Evolutionary conservation across 2,113 vertebrate species (phyloP), one percentile per base, ranked within the genome.

Genomic region (Edolisoma coerulescens): DNA sequence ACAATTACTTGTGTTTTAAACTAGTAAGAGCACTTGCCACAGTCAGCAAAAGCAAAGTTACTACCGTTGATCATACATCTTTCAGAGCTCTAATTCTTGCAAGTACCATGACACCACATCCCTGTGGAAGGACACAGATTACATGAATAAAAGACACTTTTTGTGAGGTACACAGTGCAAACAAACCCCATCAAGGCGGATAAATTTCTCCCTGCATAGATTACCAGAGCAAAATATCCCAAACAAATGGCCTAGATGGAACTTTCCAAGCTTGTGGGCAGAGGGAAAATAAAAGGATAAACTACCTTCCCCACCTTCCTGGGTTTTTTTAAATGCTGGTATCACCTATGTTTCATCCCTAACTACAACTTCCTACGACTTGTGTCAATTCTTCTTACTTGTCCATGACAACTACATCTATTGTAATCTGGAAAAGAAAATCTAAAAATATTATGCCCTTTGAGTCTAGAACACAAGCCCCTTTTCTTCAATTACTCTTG

Each of bases 11-110:
- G 24, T 45, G 32, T 73, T n/a, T 76, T 82, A 64, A 68, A 61
- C 9, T n/a, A 41, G 14, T 23, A 16, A 0, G 1, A 7, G 28
- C 17, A 49, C 11, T 63, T 77, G 17, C 53, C 49, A 65, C 14
- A 63, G 56, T 26, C 33, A 54, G 74, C 1, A 5, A 71, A 88
- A 59, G 37, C 32, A 56, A 35, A 84, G 47, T 52, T 54, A 44
- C 59, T 28, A 22, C 24, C 0, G 0, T 12, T 13, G 4, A 33
- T 23, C 15, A 4, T 5, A 22, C 3, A 7, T 33, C 39, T 17
- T 78, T 73, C 60, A 81, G 44, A 82, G 47, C 9, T 64, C 23
- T 42, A 7, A 32, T 44, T 68, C 37, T 37, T 79, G 22, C 28
- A 61, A 57, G 28, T 30, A 57, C 32, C 42, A 6, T 11, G 71